phyloP scores from a whole-genome alignment of 2,888 invertebrate species.

The Ochlodes sylvanus region DNA sequence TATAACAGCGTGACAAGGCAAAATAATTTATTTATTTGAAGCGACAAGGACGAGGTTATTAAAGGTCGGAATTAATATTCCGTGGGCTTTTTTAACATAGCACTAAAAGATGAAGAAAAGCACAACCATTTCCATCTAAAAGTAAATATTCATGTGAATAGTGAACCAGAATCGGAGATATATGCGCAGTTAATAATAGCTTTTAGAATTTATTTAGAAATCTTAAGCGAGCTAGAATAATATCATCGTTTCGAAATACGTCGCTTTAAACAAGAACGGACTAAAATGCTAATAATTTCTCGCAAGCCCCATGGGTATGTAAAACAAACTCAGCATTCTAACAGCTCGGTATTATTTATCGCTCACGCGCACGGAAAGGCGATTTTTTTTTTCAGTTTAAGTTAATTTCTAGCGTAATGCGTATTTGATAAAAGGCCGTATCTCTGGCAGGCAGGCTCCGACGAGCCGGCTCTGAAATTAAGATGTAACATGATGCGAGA shows the following conservation, averaged over 20 bases:
- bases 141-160: constrained; percentile 26
- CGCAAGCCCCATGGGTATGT: constrained; percentile 76
- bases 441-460: constrained; percentile 82
- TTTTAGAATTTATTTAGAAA: constrained; percentile 37
- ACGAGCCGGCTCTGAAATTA: constrained; percentile 84
- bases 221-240: constrained; percentile 37
- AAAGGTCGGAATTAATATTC: background rate
- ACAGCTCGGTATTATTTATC: constrained; percentile 80
- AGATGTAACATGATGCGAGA: constrained; percentile 87
- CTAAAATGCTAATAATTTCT: constrained; percentile 79
- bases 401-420: constrained; percentile 83
- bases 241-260: constrained; percentile 63
- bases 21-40: constrained; percentile 26
- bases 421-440: constrained; percentile 84
- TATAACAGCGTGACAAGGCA: constrained; percentile 40
- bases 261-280: constrained; percentile 72
- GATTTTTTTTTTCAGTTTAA: constrained; percentile 71
- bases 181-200: constrained; percentile 33
- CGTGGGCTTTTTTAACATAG: constrained; percentile 6
- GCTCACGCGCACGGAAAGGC: constrained; percentile 72
- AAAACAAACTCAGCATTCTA: constrained; percentile 79
- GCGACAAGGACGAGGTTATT: constrained; percentile 8
- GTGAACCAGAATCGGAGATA: constrained; percentile 27
- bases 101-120: constrained; percentile 1
- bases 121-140: constrained; percentile 1